Percentiles rank a stretch among this genome's conserved stretches.
Evolutionary conservation across 2,113 vertebrate genomes (phyloP).

Genomic region (Microcebus lehilahytsara): DNA sequence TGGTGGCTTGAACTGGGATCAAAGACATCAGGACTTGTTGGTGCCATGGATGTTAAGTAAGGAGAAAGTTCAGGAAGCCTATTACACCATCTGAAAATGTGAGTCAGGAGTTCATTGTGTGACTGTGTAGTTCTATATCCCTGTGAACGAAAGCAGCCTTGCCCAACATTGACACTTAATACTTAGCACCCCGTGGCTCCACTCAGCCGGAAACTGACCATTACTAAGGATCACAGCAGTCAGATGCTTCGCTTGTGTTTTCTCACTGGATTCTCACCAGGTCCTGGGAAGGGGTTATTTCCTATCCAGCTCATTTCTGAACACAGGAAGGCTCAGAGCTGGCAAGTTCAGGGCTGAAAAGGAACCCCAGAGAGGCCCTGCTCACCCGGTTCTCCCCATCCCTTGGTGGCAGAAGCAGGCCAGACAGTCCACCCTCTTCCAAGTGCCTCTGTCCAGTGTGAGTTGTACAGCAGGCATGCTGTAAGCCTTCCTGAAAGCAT

Average conservation of each 20-base stretch:
- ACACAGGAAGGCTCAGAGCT: neutral
- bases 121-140: neutral
- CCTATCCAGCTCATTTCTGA: neutral
- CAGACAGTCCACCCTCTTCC: neutral
- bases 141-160: neutral
- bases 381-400: neutral
- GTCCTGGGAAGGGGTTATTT: neutral
- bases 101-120: neutral
- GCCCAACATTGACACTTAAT: neutral
- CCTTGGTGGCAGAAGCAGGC: neutral
- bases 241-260: neutral
- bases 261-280: neutral
- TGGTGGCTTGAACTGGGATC: neutral
- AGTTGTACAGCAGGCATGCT: neutral
- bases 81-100: neutral
- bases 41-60: accelerated
- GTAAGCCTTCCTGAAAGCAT: neutral
- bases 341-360: neutral
- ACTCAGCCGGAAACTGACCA: neutral
- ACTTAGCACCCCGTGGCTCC: neutral
- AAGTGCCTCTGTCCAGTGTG: neutral
- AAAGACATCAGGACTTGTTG: neutral
- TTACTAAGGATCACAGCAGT: neutral
- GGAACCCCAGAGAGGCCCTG: too few species aligned
- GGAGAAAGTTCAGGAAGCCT: neutral